Conservation (phyloP, 2,797 vertebrate genomes). For the Acridotheres tristis region DNA sequence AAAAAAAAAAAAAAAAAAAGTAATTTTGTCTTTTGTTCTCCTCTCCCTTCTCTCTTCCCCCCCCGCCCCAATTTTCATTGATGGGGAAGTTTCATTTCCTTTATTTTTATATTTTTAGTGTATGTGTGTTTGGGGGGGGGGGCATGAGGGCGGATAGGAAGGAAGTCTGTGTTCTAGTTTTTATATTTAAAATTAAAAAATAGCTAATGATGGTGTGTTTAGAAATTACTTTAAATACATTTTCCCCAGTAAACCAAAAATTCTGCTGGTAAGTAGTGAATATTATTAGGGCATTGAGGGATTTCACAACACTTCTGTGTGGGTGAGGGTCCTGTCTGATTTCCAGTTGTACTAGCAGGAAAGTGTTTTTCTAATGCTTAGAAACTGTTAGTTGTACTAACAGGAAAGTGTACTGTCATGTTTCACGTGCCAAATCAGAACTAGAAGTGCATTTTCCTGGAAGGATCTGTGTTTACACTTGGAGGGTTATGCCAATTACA, state of each 20-base stretch:
- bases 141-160: neutral
- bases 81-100: slow-evolving; percentile 67
- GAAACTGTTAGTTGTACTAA: neutral
- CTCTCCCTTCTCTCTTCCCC: neutral
- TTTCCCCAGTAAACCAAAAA: neutral
- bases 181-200: slow-evolving; percentile 33
- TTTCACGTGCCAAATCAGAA: neutral
- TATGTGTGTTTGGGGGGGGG: neutral
- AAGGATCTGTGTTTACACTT: slow-evolving; percentile 34
- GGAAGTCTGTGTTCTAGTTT: slow-evolving; percentile 29
- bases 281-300: neutral
- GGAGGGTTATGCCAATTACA: slow-evolving; percentile 18
- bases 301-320: neutral
- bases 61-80: slow-evolving; percentile 1
- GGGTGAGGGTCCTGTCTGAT: neutral
- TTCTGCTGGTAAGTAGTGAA: neutral
- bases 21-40: neutral
- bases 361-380: neutral
- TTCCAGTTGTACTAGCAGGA: neutral
- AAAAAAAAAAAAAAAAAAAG: neutral
- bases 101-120: slow-evolving; percentile 68
- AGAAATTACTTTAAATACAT: neutral
- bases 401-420: neutral
- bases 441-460: slow-evolving; percentile 43
- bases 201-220: neutral